Evolutionary conservation across 2,113 vertebrate species (phyloP), one percentile per base, ranked within the genome.

Genomic region (Oryzias javanicus): DNA sequence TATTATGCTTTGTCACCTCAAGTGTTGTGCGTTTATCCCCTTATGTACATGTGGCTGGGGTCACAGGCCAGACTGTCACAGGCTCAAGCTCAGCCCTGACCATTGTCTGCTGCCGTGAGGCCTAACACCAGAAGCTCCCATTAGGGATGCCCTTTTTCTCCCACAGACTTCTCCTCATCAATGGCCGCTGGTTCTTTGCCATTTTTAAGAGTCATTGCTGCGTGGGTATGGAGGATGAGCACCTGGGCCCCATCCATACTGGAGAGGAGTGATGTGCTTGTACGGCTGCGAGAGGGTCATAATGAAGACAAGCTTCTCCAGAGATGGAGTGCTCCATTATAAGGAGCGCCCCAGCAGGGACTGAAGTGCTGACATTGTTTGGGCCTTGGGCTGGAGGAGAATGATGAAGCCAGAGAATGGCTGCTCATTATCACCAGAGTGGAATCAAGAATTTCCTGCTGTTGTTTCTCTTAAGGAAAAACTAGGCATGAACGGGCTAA

Each of bases 371-470:
- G 84, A 89, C 87, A 90, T 90, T 90, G 87, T 90, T 87, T 79
- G 76, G 79, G 74, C 68, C 80, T 55, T 10, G 59, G 80, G 76
- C 81, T 48, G 49, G 68, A 83, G 79, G 78, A 81, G 75, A 74
- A 70, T 73, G 77, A 76, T 75, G 67, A 72, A 82, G 64, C 78
- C 64, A 62, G 77, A 75, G 79, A 87, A 83, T 27, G 68, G 79
- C 80, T 67, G 63, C 84, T 90, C 84, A 88, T 90, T 91, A 91
- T 86, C 89, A 76, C 74, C 67, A 80, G 81, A 84, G 84, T 80
- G 78, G 72, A 88, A 89, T 85, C 80, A 84, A 89, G 87, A 85
- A 85, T 88, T 89, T 90, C 85, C 85, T 86, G 77, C 82, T 86
- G 70, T 75, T 78, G 67, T 59, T 59, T 46, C 52, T 67, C 2